These are phyloP conservation scores for Lamproptera curius DNA, from an alignment of 2,888 invertebrate species.

Conservation along the genomic window DNA sequence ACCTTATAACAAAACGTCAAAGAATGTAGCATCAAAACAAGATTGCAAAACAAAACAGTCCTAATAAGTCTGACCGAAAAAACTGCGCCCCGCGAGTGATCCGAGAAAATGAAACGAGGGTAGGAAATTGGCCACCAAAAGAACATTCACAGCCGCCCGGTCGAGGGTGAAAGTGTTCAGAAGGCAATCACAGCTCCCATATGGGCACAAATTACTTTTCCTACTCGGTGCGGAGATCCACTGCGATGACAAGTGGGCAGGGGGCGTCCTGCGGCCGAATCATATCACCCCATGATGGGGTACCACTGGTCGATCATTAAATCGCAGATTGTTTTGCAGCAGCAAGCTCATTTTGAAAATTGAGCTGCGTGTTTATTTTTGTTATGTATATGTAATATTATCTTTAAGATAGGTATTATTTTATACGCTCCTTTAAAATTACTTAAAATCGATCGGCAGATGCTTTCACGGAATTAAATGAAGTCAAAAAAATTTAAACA, in stretches of 20 bases:
- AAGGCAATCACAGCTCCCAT: constrained; percentile 75
- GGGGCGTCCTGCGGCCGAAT: constrained; percentile 37
- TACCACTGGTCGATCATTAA: constrained; percentile 25
- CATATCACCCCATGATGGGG: constrained; percentile 27
- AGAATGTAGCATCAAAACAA: too few species aligned
- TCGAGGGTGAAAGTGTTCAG: constrained; percentile 61
- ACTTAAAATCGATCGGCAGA: too few species aligned
- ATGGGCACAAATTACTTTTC: constrained; percentile 76
- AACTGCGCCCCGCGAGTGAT: too few species aligned
- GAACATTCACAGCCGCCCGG: constrained; percentile 50
- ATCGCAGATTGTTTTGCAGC: constrained; percentile 4
- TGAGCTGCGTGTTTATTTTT: too few species aligned
- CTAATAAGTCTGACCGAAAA: too few species aligned
- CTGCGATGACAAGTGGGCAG: constrained; percentile 66
- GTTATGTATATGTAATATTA: too few species aligned
- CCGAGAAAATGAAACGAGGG: constrained; percentile 53
- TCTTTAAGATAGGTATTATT: too few species aligned
- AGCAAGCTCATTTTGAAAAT: not conserved
- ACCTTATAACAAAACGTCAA: too few species aligned
- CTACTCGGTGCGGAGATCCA: constrained; percentile 55
- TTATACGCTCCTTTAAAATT: too few species aligned
- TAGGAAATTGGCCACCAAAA: constrained; percentile 58
- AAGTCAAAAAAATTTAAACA: too few species aligned
- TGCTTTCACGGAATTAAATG: too few species aligned
- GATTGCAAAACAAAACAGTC: too few species aligned